Evolutionary conservation across 1,140 invertebrate species (phyloP), one percentile per base, ranked within the genome.

Genomic region (Aleiodes sp.): DNA sequence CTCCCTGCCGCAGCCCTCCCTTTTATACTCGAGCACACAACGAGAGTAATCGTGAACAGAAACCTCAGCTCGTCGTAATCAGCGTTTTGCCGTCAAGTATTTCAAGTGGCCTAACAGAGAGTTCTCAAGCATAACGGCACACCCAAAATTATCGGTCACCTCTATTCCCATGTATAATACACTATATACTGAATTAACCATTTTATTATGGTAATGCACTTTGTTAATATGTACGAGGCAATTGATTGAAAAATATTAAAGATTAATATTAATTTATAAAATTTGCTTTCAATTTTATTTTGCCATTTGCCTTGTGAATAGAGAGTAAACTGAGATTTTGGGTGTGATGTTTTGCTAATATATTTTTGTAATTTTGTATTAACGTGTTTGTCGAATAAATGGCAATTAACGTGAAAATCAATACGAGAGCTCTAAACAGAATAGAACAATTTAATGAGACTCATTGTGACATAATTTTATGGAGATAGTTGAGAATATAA

Each of bases 341-440:
- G 46, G 46, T 52, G 14, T 56, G 52, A 12, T 69, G 70, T 62
- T 65, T 70, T 73, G 73, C 75, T 76, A 76, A 77, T 80, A 79
- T 80, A 80, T 80, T 80, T 80, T 80, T 80, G 78, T 80, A 80
- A 79, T 80, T 80, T 80, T 80, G 75, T 80, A 80, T 79, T 80
- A 24, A 37, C 43, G 35, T 65, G 35, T n/a, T n/a, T 7, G 33
- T 31, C 6, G 56, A 57, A 35, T 16, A 43, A 21, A 59, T 41
- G 63, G 31, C 63, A 29, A 52, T 31, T 60, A 12, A 26, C 14
- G 57, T 9, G 52, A 26, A 9, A 35, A 12, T 3, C 14, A 43
- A 8, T 60, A 39, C 33, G 26, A 14, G 29, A 14, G 10, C 3
- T 31, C 16, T 7, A 35, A 35, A 7, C 6, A 35, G 6, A 7